These are phyloP conservation scores for Drosophila biarmipes DNA, from an alignment of 1,140 invertebrate species.

Conservation along the genomic window DNA sequence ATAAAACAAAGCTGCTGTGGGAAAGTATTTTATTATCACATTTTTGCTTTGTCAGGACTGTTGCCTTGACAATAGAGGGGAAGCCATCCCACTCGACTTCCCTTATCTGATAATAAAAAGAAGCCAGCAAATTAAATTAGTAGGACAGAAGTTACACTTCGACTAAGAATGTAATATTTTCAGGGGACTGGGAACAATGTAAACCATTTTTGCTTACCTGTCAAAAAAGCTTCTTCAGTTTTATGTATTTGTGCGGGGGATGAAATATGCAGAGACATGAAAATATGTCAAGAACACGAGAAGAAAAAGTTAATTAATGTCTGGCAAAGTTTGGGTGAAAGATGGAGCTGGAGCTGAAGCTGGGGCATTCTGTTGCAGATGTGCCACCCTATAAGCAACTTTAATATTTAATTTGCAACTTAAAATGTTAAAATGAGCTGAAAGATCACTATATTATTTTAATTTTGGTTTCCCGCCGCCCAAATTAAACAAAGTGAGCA, in stretches of 20 bases:
- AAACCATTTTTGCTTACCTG: conserved; percentile 2
- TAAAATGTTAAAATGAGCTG: background rate
- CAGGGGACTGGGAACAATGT: background rate
- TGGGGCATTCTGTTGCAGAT: background rate
- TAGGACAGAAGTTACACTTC: conserved; percentile 8
- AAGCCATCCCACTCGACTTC: conserved; percentile 10
- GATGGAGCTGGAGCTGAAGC: too few species aligned
- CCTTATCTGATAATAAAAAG: conserved; percentile 36
- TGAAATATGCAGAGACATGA: background rate
- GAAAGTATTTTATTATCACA: conserved; percentile 24
- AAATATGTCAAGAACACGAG: background rate
- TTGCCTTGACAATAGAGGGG: conserved; percentile 23
- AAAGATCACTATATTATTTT: background rate
- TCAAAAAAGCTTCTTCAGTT: background rate
- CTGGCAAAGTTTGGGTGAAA: background rate
- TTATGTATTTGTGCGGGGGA: background rate
- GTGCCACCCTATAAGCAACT: background rate
- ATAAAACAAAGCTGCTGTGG: conserved; percentile 20
- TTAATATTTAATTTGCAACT: background rate
- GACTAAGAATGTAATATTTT: background rate
- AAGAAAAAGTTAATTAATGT: background rate
- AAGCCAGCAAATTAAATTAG: conserved; percentile 32
- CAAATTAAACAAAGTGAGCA: conserved; percentile 26
- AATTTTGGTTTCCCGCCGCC: background rate
- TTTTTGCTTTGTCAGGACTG: conserved; percentile 29